Evolutionary conservation across 2,888 invertebrate species (phyloP).

Genomic region (Belgica antarctica): DNA sequence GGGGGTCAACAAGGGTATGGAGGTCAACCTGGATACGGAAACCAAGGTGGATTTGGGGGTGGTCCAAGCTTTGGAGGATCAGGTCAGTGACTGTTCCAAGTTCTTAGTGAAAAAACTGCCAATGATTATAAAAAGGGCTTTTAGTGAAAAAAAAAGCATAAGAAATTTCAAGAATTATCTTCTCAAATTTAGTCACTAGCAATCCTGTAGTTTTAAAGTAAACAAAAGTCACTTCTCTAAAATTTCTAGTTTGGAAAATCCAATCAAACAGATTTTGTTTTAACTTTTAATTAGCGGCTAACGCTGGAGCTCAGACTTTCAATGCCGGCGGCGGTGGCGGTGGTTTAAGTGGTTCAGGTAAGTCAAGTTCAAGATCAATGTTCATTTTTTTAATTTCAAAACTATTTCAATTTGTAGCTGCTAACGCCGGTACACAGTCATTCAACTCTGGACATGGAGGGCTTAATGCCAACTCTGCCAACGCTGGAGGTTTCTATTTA

Average conservation of each 20-base stretch:
- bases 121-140: too few species aligned
- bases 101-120: not conserved
- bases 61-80: slow-evolving; percentile 10
- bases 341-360: slow-evolving; percentile 18
- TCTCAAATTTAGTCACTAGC: too few species aligned
- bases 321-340: not conserved
- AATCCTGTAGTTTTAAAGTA: too few species aligned
- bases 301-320: slow-evolving; percentile 17
- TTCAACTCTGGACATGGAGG: not conserved
- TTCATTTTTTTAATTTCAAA: not conserved
- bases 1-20: too few species aligned
- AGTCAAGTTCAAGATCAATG: slow-evolving; percentile 1
- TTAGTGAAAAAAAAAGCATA: too few species aligned
- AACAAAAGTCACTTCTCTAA: not conserved
- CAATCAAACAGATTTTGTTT: not conserved
- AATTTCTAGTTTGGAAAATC: not conserved
- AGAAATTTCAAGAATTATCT: too few species aligned
- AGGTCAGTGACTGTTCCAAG: not conserved
- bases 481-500: slow-evolving; percentile 13
- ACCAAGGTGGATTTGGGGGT: not conserved
- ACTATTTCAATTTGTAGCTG: slow-evolving; percentile 4
- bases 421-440: slow-evolving; percentile 14
- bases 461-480: not conserved
- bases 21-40: not conserved
- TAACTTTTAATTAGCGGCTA: slow-evolving; percentile 10